phyloP scores from a whole-genome alignment of 2,797 vertebrate genomes.

The Centropyge bicolor region DNA sequence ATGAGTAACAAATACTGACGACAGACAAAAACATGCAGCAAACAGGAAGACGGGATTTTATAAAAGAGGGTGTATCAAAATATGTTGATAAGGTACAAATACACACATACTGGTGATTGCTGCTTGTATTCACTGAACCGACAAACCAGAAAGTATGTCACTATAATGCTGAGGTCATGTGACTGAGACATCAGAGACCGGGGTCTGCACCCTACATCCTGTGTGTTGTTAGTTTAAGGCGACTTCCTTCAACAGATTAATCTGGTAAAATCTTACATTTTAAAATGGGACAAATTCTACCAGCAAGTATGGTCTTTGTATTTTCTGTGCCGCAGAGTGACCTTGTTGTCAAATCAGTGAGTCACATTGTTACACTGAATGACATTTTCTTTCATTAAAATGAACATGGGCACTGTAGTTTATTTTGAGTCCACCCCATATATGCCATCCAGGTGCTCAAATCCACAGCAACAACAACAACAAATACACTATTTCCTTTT shows the following conservation, averaged over 20 bases:
- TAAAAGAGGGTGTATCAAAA: not conserved
- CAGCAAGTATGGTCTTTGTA: not conserved
- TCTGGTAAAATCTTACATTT: too few relatives aligned
- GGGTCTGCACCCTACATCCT: too few relatives aligned
- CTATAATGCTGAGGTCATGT: too few relatives aligned
- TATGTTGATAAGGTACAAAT: not conserved
- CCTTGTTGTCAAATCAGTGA: not conserved
- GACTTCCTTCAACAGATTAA: too few relatives aligned
- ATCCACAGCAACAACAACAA: not conserved
- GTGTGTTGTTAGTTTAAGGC: too few relatives aligned
- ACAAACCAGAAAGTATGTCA: not conserved
- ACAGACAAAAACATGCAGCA: slow-evolving; percentile 58
- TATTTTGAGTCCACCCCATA: not conserved
- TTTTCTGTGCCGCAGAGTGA: not conserved
- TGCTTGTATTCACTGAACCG: not conserved
- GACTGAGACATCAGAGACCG: too few relatives aligned
- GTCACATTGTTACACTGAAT: not conserved
- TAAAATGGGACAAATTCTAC: not conserved
- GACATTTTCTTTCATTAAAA: not conserved
- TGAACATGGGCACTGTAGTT: not conserved
- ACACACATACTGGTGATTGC: not conserved
- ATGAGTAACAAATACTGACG: slow-evolving; percentile 49
- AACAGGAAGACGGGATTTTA: slow-evolving; percentile 14
- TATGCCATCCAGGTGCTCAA: not conserved
- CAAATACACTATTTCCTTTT: not conserved